Evolutionary conservation across 2,113 vertebrate genomes (phyloP), one percentile per base, ranked within the genome.

Genomic region (Aegotheles bennettii): DNA sequence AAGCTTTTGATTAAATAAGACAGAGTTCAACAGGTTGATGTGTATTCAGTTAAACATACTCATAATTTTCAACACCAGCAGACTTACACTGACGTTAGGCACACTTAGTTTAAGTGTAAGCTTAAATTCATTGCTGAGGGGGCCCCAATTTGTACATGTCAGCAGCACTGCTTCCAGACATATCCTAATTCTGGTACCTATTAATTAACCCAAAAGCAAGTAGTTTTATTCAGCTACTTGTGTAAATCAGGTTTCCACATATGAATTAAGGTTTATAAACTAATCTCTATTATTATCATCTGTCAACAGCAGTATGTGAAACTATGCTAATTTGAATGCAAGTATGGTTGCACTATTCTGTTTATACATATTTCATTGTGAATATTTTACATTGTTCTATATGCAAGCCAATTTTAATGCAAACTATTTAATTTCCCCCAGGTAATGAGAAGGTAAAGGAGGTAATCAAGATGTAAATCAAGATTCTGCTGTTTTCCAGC

Each of bases 391-490:
- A 70, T 54, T 95, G 70, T 83, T 94, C 87, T 93, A 90, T 85
- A 90, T 80, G 87, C 93, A 95, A 96, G 64, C 51, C 75, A 93
- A 80, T 91, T 91, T 93, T 86, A 95, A 96, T 83, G 93, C 82
- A 91, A 95, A 91, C 68, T 74, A 85, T 82, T 95, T 96, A 91
- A 95, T 95, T 95, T 96, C 93, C 91, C 91, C 47, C 59, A 91
- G 94, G 94, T 97, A 97, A 95, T 90, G 93, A 88, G 82, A 95
- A 94, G 79, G 96, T 95, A 96, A 95, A 83, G 75, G 38, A 94
- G 54, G 59, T 83, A 95, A 95, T 95, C 94, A 96, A 94, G 94
- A 91, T 91, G 82, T 94, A 95, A 96, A 96, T 91, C 84, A 75
- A 87, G 75, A 90, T 89, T 91, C 76, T 82, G 63, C 63, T 88